Conservation (phyloP, 2,797 vertebrate genomes). For the Furcifer pardalis region DNA sequence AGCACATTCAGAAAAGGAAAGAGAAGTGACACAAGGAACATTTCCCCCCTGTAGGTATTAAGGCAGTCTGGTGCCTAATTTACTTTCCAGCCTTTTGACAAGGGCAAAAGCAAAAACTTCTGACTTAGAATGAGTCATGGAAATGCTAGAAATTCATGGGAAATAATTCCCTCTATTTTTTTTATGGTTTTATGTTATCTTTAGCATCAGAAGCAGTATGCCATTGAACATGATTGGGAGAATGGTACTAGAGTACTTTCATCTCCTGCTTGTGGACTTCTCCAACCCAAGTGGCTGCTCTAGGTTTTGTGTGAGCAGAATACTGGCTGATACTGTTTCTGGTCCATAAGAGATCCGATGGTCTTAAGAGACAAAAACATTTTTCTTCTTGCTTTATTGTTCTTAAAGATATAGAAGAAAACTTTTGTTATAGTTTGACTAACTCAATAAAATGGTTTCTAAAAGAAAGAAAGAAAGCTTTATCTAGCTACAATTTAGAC, state of each 20-base stretch:
- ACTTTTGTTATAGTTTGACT: too few relatives aligned
- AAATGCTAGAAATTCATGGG: neutral
- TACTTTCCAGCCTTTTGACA: constrained; percentile 12
- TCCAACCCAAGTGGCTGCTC: too few relatives aligned
- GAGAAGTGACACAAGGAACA: constrained; percentile 21
- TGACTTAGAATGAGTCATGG: neutral
- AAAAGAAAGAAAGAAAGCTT: too few relatives aligned
- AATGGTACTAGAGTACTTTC: neutral
- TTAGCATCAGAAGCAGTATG: neutral
- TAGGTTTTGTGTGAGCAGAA: too few relatives aligned
- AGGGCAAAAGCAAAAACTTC: neutral
- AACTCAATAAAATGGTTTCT: neutral
- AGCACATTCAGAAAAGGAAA: constrained; percentile 15
- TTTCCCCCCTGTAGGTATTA: constrained; percentile 16
- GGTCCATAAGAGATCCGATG: too few relatives aligned
- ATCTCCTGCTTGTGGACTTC: neutral
- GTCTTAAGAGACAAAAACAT: too few relatives aligned
- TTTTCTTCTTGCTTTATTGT: too few relatives aligned
- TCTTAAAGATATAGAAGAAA: too few relatives aligned
- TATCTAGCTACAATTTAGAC: too few relatives aligned
- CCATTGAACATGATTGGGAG: neutral
- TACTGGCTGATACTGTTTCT: too few relatives aligned
- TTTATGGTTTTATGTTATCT: neutral
- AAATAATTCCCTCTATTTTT: neutral
- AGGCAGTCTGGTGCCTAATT: neutral